Evolutionary conservation across 2,113 vertebrate species (phyloP), one percentile per base, ranked within the genome.

Genomic region (Hepsetus odoe): DNA sequence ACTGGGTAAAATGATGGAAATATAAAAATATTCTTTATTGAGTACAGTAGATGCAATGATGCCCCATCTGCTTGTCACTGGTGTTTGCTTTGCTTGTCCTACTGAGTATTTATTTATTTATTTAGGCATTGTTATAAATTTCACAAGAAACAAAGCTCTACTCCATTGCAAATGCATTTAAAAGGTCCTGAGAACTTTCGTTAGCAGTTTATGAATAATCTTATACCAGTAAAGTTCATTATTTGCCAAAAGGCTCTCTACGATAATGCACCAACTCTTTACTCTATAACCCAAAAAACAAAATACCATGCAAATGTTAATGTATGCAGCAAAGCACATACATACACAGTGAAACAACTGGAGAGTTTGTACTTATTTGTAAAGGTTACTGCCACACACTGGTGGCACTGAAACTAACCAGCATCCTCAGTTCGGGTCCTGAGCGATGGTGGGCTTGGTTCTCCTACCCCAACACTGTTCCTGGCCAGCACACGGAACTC

Each of bases 341-440:
- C 0, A 30, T 42, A 40, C 4, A 68, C 56, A 44, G 22, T 24
- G 38, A 22, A 30, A 53, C 14, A 14, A 18, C 20, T 49, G 61
- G 53, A 30, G 46, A 42, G 26, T 51, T n/a, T 9, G 26, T 49
- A 32, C 42, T 33, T 9, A 2, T 59, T 42, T 26, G 30, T 40
- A 33, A 11, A 46, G 51, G 14, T 28, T 26, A 32, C 42, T 9
- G 20, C 33, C 16, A 30, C 32, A 24, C 51, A 14, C 42, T 20
- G n/a, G 38, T 51, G n/a, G 18, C 16, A 20, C 14, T 32, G 59
- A 20, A 53, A 92, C 91, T 90, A 91, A 98, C 97, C 96, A 94
- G 96, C 93, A 82, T 97, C 97, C 91, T 96, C 94, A 72, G 96
- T 98, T 86, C 95, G 94, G 85, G 95, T 94, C 93, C 95, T 96